These are phyloP conservation scores for Alauda arvensis DNA, from an alignment of 2,797 vertebrate species.

Conservation along the genomic window DNA sequence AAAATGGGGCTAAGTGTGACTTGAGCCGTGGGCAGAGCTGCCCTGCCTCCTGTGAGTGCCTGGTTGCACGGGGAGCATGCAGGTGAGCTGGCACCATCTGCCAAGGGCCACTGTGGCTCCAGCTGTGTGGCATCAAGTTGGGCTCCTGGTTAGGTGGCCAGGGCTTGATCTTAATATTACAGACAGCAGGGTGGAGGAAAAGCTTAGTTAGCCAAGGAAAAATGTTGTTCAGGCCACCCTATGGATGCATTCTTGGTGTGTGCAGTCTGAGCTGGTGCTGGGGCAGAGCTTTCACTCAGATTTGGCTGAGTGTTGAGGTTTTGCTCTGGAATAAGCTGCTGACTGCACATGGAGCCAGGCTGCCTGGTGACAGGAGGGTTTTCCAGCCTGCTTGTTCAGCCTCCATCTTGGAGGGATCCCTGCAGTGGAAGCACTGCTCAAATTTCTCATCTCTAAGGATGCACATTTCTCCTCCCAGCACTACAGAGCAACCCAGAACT, in stretches of 20 bases:
- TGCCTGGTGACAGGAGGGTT: neutral
- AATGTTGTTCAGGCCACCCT: neutral
- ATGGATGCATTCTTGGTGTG: rapidly evolving
- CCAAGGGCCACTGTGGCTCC: constrained; percentile 28
- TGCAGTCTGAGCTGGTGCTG: neutral
- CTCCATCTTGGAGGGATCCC: neutral
- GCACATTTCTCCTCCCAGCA: rapidly evolving
- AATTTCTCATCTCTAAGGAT: neutral
- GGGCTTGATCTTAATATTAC: neutral
- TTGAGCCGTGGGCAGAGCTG: neutral
- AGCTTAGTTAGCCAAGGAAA: neutral
- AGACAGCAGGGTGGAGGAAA: neutral
- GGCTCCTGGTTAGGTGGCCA: neutral
- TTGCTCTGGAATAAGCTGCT: neutral
- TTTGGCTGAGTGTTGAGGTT: neutral
- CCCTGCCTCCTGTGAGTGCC: neutral
- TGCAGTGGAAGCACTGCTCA: rapidly evolving
- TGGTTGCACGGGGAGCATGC: neutral
- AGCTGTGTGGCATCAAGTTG: constrained; percentile 9
- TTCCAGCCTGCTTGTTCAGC: neutral
- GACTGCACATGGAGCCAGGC: rapidly evolving
- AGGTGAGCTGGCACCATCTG: constrained; percentile 51
- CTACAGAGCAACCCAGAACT: neutral
- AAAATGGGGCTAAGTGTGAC: neutral
- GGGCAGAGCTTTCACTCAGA: neutral